Base-by-base conservation (phyloP, 2,797 vertebrate genomes). In the Anguilla obscura region DNA sequence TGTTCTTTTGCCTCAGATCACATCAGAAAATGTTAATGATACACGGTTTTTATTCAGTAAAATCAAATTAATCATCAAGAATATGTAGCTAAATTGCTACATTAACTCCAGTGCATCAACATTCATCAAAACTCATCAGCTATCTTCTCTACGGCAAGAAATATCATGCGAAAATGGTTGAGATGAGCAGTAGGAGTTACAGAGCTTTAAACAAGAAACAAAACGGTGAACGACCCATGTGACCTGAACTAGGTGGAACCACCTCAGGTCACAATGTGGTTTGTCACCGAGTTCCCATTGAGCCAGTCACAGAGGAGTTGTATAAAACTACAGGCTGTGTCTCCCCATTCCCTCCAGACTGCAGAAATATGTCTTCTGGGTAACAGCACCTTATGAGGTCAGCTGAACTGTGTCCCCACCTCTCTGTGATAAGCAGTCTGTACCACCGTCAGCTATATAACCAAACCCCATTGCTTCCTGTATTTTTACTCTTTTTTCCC, bases 61-160 rank as follows among this genome's bases (percentile, higher is more conserved):
- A 69, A 69, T 27, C 6, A 69, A 69, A 69, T 69, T 69, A 27
- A n/a, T 69, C 24, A 69, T 69, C 24, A n/a, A 27, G 5, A 69
- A 69, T 69, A 14, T n/a, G 24, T 69, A n/a, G 63, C 63, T n/a
- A 69, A n/a, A 69, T 69, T n/a, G 63, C 63, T 69, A 69, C n/a
- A 69, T 27, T 69, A n/a, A 7, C 3, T n/a, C 24, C 63, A 69
- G 63, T n/a, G 63, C 71, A 16, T 76, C 71, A 16, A 33, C 36
- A 16, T 76, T 76, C 10, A 74, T 74, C 10, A 76, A 18, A 76
- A 76, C 33, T 76, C 71, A 76, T 12, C 33, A 16, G 74, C 2
- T 14, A 45, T 45, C 74, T 79, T 36, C 2, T 36, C 3, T 16
- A 79, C 33, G 14, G 36, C 36, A 79, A 40, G 5, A 33, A 45